Evolutionary conservation across 2,888 invertebrate species (phyloP), one percentile per base, ranked within the genome.

Genomic region (Furcula furcula): DNA sequence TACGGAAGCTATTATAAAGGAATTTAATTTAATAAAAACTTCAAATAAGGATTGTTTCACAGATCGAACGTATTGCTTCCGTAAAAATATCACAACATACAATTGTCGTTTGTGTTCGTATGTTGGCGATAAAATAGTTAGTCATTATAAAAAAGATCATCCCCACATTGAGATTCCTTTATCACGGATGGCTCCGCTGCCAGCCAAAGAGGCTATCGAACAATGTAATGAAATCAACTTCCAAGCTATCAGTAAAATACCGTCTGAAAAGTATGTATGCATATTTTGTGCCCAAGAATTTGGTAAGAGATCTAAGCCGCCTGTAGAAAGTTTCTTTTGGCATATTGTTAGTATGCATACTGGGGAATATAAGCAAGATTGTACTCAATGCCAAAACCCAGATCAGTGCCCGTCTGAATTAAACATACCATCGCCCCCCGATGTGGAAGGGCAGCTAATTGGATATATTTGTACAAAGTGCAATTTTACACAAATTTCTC

Each of bases 331-430:
- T 3, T 94, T 94, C 64, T 93, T 93, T 59, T 94, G 94, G 65
- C 96, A 96, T 60, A 86, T 94, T 22, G 91, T 86, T 1, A 84
- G 92, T 12, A 89, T 80, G 28, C 96, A 96, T 41, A 96, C 95
- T 0, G 96, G 96, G 0, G 96, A 96, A 75, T 94, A 92, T 53
- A 88, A 92, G 34, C 92, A 91, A 40, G 70, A 82, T 12, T 96
- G 95, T 68, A 89, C 89, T 0, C 76, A 81, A 28, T 96, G 95
- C 50, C 53, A 72, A 2, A 66, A 73, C 33, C 56, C 72, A 41
- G 64, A 72, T 46, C 54, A 61, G 51, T 66, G 85, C 62, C 56
- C 76, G 1, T 76, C 75, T 31, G 67, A 68, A 44, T 59, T 84
- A 26, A 80, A 85, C 42, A 81, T 87, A 34, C 88, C 88, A 5